Percentiles rank a stretch among this genome's conserved stretches.
phyloP scores from a whole-genome alignment of 1,140 invertebrate genomes.

The Pygmarrhopalites habei region DNA sequence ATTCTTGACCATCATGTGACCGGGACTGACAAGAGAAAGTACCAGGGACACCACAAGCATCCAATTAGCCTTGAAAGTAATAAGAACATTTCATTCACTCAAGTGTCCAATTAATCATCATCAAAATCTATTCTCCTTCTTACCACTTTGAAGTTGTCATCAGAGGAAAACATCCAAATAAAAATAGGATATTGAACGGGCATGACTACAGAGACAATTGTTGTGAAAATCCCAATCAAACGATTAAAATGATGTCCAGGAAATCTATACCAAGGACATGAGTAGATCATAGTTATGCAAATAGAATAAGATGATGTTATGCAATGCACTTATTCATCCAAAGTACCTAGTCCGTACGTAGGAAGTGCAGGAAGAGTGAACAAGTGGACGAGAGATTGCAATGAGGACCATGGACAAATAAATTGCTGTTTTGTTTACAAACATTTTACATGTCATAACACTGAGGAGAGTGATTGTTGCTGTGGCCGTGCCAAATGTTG shows the following conservation, averaged over 20 bases:
- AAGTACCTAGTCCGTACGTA: constrained; percentile 28
- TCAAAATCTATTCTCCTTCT: not conserved
- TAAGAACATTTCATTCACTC: not conserved
- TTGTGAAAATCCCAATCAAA: constrained; percentile 32
- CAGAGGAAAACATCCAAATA: constrained; percentile 24
- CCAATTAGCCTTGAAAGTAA: constrained; percentile 17
- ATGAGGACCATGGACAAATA: constrained; percentile 29
- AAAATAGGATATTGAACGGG: constrained; percentile 24
- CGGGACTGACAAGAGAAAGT: constrained; percentile 15
- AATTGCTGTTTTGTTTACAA: constrained; percentile 22
- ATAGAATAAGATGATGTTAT: too few species aligned
- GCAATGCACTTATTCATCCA: too few species aligned
- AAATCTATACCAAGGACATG: too few species aligned
- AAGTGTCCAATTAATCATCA: too few species aligned
- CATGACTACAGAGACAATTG: constrained; percentile 21
- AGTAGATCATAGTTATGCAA: too few species aligned
- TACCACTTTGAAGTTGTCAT: not conserved
- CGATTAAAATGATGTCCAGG: constrained; percentile 30
- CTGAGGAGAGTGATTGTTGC: constrained; percentile 12
- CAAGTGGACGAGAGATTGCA: constrained; percentile 20
- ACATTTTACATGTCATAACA: constrained; percentile 31
- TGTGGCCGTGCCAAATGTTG: constrained; percentile 12
- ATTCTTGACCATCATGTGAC: constrained; percentile 19
- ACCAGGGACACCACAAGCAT: constrained; percentile 8
- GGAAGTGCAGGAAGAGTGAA: constrained; percentile 19